Evolutionary conservation across 1,140 invertebrate genomes (phyloP).

Genomic region (Drosophila rhopaloa): DNA sequence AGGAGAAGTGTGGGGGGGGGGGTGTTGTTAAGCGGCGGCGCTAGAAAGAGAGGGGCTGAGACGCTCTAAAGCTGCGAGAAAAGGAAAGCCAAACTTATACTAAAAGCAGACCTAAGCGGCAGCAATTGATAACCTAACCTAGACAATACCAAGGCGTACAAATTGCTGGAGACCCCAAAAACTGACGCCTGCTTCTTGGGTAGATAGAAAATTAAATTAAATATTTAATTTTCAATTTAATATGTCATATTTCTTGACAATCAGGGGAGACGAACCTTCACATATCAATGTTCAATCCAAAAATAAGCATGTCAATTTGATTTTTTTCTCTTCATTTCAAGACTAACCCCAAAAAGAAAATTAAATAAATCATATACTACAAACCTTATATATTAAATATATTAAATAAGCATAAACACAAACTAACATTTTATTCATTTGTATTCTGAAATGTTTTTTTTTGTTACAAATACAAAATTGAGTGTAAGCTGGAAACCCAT

Average conservation of each 20-base stretch:
- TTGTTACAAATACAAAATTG: too few species aligned
- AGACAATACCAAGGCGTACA: slow-evolving; percentile 27
- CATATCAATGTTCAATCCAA: too few species aligned
- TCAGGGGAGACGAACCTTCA: too few species aligned
- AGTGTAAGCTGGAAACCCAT: too few species aligned
- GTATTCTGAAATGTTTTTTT: too few species aligned
- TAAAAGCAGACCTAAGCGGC: slow-evolving; percentile 16
- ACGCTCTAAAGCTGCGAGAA: slow-evolving; percentile 21
- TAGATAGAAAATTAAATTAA: not conserved
- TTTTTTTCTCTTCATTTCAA: too few species aligned
- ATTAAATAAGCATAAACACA: too few species aligned
- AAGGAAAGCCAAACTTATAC: slow-evolving; percentile 45
- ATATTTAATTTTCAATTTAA: slow-evolving; percentile 2
- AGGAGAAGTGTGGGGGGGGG: not conserved
- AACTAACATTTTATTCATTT: not conserved
- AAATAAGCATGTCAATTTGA: too few species aligned
- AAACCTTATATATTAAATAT: too few species aligned
- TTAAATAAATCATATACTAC: too few species aligned
- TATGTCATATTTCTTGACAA: not conserved
- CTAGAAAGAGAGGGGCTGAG: not conserved
- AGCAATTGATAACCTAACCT: slow-evolving; percentile 45
- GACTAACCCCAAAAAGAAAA: too few species aligned
- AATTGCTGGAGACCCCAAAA: slow-evolving; percentile 15
- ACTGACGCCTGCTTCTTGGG: slow-evolving; percentile 1
- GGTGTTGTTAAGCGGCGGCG: not conserved